phyloP scores from a whole-genome alignment of 2,797 vertebrate genomes.

The Semotilus atromaculatus region DNA sequence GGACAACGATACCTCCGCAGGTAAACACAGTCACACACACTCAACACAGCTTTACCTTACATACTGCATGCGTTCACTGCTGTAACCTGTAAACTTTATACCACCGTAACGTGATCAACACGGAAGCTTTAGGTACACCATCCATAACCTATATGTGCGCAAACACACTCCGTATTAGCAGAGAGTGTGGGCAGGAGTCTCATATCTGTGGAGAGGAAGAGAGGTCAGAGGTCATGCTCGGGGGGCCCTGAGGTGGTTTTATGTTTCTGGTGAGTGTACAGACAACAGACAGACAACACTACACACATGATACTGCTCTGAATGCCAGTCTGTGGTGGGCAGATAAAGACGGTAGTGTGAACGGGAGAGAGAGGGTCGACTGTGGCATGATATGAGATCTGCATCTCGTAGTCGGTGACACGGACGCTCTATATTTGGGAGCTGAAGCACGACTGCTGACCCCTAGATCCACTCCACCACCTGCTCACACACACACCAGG shows the following conservation, averaged over 20 bases:
- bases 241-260: background rate
- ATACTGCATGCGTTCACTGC: background rate
- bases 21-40: constrained; percentile 14
- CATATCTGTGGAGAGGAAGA: constrained; percentile 28
- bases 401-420: constrained; percentile 66
- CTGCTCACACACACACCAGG: constrained; percentile 60
- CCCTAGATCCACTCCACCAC: constrained; percentile 73
- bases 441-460: constrained; percentile 73
- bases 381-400: constrained; percentile 64
- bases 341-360: constrained; percentile 30
- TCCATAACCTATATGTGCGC: background rate
- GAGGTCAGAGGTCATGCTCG: constrained; percentile 36
- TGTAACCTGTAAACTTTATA: constrained; percentile 19
- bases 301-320: constrained; percentile 60
- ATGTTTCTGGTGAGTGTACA: constrained; percentile 44
- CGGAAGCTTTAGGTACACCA: constrained; percentile 11
- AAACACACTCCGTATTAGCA: background rate
- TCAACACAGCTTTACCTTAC: background rate
- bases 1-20: background rate
- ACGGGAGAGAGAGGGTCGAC: constrained; percentile 59
- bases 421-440: constrained; percentile 76
- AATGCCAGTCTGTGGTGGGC: constrained; percentile 48
- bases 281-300: constrained; percentile 21
- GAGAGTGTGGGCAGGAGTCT: background rate
- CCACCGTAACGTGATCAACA: background rate